Evolutionary conservation across 2,888 invertebrate genomes (phyloP).

Genomic region (Drepanosiphum platanoidis): DNA sequence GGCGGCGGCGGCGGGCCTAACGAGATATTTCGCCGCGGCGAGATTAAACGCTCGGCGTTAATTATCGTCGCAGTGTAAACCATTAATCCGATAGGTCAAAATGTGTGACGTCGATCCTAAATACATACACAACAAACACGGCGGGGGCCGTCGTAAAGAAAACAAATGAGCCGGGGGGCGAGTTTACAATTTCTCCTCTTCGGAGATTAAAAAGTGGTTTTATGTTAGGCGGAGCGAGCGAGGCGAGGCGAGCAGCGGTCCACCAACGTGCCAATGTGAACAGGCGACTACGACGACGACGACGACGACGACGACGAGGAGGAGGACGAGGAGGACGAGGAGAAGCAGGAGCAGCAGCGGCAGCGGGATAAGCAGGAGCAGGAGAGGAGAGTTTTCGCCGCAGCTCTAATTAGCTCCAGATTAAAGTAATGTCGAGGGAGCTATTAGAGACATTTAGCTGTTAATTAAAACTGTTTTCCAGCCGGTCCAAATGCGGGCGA

Average conservation of each 20-base stretch:
- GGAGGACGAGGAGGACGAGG: too few relatives aligned
- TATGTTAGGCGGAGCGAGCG: slow-evolving; percentile 30
- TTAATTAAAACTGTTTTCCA: slow-evolving; percentile 65
- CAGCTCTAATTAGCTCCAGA: slow-evolving; percentile 65
- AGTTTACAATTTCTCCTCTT: slow-evolving; percentile 51
- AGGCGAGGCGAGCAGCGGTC: slow-evolving; percentile 12
- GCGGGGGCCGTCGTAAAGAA: slow-evolving; percentile 50
- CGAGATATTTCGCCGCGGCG: background rate
- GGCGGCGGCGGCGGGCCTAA: too few relatives aligned
- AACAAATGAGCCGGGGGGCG: slow-evolving; percentile 42
- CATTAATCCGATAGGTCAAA: slow-evolving; percentile 30
- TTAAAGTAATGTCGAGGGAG: slow-evolving; percentile 65
- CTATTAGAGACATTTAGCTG: slow-evolving; percentile 65
- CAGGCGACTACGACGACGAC: slow-evolving; percentile 13
- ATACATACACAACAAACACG: slow-evolving; percentile 24
- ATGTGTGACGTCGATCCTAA: slow-evolving; percentile 44
- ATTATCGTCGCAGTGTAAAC: background rate
- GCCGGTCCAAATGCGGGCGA: slow-evolving; percentile 48
- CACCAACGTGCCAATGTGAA: slow-evolving; percentile 33
- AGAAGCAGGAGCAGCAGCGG: too few relatives aligned
- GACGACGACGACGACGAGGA: slow-evolving; percentile 1
- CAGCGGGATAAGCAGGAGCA: too few relatives aligned
- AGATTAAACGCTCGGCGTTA: slow-evolving; percentile 15
- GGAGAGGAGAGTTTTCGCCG: slow-evolving; percentile 62
- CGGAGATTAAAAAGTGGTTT: slow-evolving; percentile 60